These are phyloP conservation scores for Paradoxurus hermaphroditus DNA, from an alignment of 2,113 vertebrate species.

Conservation along the genomic window DNA sequence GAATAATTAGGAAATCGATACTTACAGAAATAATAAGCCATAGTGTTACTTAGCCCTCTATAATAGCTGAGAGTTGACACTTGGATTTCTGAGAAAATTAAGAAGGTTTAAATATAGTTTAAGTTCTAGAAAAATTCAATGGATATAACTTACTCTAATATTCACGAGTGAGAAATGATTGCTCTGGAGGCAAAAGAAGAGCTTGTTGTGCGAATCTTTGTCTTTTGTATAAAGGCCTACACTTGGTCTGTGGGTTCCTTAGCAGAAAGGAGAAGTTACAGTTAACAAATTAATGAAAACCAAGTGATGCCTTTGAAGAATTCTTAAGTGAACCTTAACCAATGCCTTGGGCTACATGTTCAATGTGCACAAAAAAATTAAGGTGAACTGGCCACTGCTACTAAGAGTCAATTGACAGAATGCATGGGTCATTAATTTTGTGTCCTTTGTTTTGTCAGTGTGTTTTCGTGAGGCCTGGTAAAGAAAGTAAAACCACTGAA, in stretches of 20 bases:
- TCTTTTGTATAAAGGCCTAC: slow-evolving; percentile 51
- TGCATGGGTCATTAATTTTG: slow-evolving; percentile 99
- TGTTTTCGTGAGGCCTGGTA: slow-evolving; percentile 96
- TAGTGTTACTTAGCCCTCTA: slow-evolving; percentile 38
- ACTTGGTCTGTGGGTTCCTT: slow-evolving; percentile 75
- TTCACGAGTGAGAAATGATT: slow-evolving; percentile 33
- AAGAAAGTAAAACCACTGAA: slow-evolving; percentile 99
- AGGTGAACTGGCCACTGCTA: slow-evolving; percentile 90
- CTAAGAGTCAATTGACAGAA: slow-evolving; percentile 95
- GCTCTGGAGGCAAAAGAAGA: neutral
- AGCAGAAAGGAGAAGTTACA: slow-evolving; percentile 86
- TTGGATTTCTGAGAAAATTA: slow-evolving; percentile 69
- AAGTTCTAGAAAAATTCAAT: slow-evolving; percentile 44
- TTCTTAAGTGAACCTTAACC: slow-evolving; percentile 90
- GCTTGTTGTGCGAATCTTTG: neutral
- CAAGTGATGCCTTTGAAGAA: slow-evolving; percentile 86
- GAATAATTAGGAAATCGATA: slow-evolving; percentile 47
- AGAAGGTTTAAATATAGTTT: slow-evolving; percentile 60
- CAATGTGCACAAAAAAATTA: slow-evolving; percentile 83
- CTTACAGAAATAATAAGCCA: slow-evolving; percentile 35
- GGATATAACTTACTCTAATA: neutral
- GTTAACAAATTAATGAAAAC: slow-evolving; percentile 92
- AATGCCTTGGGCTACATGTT: slow-evolving; percentile 87
- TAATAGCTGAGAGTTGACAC: slow-evolving; percentile 50
- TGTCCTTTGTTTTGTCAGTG: slow-evolving; percentile 99